Base-by-base conservation (phyloP, 2,888 invertebrate species). In the Nipponacmea schrenckii region DNA sequence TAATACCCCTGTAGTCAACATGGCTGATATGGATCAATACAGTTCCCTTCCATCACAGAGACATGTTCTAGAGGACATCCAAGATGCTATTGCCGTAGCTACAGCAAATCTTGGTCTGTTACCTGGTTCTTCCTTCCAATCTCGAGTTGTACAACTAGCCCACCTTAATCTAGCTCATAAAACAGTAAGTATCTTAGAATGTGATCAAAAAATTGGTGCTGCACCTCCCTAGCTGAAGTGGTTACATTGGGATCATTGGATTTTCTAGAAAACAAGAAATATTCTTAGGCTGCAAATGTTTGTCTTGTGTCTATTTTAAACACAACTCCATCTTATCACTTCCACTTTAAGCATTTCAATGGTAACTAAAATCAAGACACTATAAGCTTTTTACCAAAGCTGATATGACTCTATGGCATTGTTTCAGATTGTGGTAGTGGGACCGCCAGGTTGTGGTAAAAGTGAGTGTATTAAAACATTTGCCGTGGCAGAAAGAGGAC, bases 381-480 rank as follows among this genome's bases (percentile, higher is more conserved):
- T n/a, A n/a, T n/a, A n/a, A n/a, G n/a, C n/a, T 31, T 31, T 2
- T 31, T 31, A 3, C 2, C 31, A 31, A 3, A 31, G 1, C 39
- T 39, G 10, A 10, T 8, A 39, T 39, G 39, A 39, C 39, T 7
- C 10, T 5, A 39, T 7, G 39, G 7, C 4, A 39, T 39, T 71
- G 24, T 74, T 70, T 12, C 75, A 86, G 85, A 83, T 86, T 66
- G 77, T 88, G 72, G 86, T 88, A 31, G 84, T 85, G 15, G 88
- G 88, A 14, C 85, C 86, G 0, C 80, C 87, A 27, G 87, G 86
- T 20, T 88, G 87, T 81, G 88, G 88, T 69, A 88, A 88, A 73
- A 86, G 85, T 80, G 86, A 86, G 69, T 86, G 85, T 72, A 87
- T 88, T 71, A 88, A 88, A 79, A 86, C 87, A 44, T 88, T 84